Evolutionary conservation across 64 coral and sea anemone genomes (phyloP).

Genomic region (Astreopora myriophthalma): DNA sequence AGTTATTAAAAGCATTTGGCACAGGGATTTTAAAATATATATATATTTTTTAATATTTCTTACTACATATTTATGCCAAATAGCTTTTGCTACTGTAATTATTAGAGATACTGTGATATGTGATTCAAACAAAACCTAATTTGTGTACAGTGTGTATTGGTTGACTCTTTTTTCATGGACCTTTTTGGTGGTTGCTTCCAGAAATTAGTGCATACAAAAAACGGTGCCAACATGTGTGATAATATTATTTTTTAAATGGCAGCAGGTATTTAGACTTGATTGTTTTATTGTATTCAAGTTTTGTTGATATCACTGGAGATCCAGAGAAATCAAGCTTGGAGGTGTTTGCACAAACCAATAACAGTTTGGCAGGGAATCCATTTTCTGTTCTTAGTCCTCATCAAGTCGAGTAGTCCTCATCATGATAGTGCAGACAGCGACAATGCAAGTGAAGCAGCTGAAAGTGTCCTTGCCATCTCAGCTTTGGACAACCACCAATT

Average conservation of each 20-base stretch:
- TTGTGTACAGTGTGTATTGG: neutral
- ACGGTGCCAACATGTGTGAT: neutral
- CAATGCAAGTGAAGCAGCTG: neutral
- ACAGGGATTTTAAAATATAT: neutral
- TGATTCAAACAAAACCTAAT: neutral
- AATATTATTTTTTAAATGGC: neutral
- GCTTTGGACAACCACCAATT: neutral
- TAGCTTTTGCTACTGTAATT: neutral
- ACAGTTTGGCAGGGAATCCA: neutral
- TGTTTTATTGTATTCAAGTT: constrained; percentile 5
- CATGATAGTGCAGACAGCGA: neutral
- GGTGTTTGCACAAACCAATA: neutral
- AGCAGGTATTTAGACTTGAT: neutral
- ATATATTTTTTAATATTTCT: neutral
- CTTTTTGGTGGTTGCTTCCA: neutral
- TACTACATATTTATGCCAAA: neutral
- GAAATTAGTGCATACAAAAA: neutral
- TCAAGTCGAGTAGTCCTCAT: too few relatives aligned
- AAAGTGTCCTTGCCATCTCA: neutral
- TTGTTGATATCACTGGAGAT: constrained; percentile 12
- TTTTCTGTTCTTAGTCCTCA: neutral
- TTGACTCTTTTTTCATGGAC: neutral
- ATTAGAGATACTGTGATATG: neutral
- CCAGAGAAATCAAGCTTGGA: neutral
- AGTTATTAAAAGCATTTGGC: too few relatives aligned